Conservation (phyloP, 2,113 vertebrate genomes). For the Amia ocellicauda region DNA sequence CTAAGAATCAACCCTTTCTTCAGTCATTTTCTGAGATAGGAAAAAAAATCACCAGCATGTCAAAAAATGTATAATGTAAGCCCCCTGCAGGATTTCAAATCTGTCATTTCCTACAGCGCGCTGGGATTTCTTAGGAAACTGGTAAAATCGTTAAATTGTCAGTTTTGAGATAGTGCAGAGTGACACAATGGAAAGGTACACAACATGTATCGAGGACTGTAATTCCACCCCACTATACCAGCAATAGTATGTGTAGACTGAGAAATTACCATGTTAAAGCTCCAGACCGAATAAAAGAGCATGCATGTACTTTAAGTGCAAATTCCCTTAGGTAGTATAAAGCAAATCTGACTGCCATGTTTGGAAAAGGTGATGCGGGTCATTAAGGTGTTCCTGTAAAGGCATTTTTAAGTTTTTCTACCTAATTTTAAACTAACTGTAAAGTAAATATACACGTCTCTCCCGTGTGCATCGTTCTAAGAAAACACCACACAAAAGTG, state of each 20-base stretch:
- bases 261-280: slow-evolving; percentile 44
- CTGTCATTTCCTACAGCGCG: slow-evolving; percentile 66
- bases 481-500: not conserved
- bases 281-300: slow-evolving; percentile 52
- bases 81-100: slow-evolving; percentile 65
- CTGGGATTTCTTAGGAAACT: slow-evolving; percentile 72
- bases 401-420: slow-evolving; percentile 4
- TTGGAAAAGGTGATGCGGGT: slow-evolving; percentile 48
- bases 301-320: slow-evolving; percentile 38
- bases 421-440: slow-evolving; percentile 31
- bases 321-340: slow-evolving; percentile 47
- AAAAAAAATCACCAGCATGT: slow-evolving; percentile 54
- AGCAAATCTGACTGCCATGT: slow-evolving; percentile 46
- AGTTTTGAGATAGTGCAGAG: slow-evolving; percentile 67
- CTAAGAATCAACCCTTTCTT: slow-evolving; percentile 46
- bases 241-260: slow-evolving; percentile 44
- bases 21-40: slow-evolving; percentile 45
- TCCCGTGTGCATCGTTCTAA: slow-evolving; percentile 24
- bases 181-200: slow-evolving; percentile 65
- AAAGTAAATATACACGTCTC: slow-evolving; percentile 42
- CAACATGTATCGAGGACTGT: slow-evolving; percentile 41
- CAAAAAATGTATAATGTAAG: slow-evolving; percentile 55
- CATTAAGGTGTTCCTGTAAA: slow-evolving; percentile 40
- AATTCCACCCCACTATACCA: slow-evolving; percentile 22
- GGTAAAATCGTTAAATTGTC: slow-evolving; percentile 82